A percentile compares a stretch with the other conserved stretches of the same genome.
These are phyloP conservation scores for Hippoglossus stenolepis DNA, from an alignment of 2,113 vertebrate species.

Conservation along the genomic window DNA sequence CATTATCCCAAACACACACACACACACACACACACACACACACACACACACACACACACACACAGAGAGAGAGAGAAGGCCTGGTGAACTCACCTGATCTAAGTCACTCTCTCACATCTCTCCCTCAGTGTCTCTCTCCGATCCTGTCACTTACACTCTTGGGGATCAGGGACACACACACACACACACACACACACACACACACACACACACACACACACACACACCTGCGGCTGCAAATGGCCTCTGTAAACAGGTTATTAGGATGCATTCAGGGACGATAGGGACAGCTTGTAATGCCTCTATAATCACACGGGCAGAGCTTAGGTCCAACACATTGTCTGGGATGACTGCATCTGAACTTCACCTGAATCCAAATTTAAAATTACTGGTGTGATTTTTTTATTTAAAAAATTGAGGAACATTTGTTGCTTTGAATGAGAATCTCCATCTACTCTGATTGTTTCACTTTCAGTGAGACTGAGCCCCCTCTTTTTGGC, in stretches of 20 bases:
- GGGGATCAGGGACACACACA: background rate
- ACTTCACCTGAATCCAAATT: conserved; percentile 2
- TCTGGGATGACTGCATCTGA: background rate
- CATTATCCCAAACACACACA: conserved; percentile 50
- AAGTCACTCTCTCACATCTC: too few species aligned
- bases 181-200: conserved; percentile 14
- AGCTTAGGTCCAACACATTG: conserved; percentile 30
- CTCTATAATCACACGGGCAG: conserved; percentile 49
- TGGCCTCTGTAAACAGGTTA: conserved; percentile 65
- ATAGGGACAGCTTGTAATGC: conserved; percentile 44
- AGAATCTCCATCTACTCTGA: background rate
- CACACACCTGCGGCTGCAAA: conserved; percentile 60
- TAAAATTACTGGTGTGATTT: background rate
- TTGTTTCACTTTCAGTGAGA: background rate
- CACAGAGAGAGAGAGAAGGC: background rate
- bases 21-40: conserved; percentile 27
- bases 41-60: conserved; percentile 42
- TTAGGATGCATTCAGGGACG: conserved; percentile 70
- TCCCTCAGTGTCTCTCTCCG: too few species aligned
- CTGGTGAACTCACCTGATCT: too few species aligned
- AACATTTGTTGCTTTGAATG: background rate
- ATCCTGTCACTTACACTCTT: too few species aligned
- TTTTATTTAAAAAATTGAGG: background rate
- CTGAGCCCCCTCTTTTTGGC: background rate
- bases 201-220: conserved; percentile 23